Evolutionary conservation across 2,113 vertebrate genomes (phyloP), one percentile per base, ranked within the genome.

Genomic region (Chlamydotis undulata): DNA sequence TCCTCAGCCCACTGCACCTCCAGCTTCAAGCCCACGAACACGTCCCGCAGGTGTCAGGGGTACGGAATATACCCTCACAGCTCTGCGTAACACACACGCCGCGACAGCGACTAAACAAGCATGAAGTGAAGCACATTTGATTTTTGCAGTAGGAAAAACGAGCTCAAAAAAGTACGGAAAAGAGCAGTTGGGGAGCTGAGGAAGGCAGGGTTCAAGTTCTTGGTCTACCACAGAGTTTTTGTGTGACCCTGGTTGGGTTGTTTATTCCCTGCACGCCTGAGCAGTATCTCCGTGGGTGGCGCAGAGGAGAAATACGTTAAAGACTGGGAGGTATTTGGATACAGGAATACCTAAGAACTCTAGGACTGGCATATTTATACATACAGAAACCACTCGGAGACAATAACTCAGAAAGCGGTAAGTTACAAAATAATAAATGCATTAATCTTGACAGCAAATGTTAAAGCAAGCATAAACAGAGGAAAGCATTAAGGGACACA

Each of bases 121-220:
- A 56, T 3, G 8, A 57, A 92, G 33, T 21, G 29, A 19, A 63
- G 49, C 28, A 4, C 0, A 0, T 68, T 56, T 31, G 31, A 74
- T 39, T 78, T 68, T 31, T 23, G 24, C 10, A 29, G 28, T 12
- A 53, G 63, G 47, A 83, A 81, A 63, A 92, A 10, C 0, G 3
- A 87, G 60, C 65, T 75, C 65, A 56, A 86, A 75, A 63, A 86
- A 19, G 7, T 29, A 57, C 73, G 59, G 13, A 61, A 79, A 79
- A 63, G 56, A 81, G 67, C 1, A 57, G 59, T 22, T 1, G 0
- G 41, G 43, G 64, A 90, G 77, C 61, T 87, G 60, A 82, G 49
- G 49, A 83, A 95, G 53, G 37, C 92, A 90, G 47, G 61, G 69
- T 83, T 94, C 93, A 90, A 89, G 85, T 53, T 91, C 88, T 68